Evolutionary conservation across 2,888 invertebrate genomes (phyloP), one percentile per base, ranked within the genome.

Genomic region (Drosophila birchii): DNA sequence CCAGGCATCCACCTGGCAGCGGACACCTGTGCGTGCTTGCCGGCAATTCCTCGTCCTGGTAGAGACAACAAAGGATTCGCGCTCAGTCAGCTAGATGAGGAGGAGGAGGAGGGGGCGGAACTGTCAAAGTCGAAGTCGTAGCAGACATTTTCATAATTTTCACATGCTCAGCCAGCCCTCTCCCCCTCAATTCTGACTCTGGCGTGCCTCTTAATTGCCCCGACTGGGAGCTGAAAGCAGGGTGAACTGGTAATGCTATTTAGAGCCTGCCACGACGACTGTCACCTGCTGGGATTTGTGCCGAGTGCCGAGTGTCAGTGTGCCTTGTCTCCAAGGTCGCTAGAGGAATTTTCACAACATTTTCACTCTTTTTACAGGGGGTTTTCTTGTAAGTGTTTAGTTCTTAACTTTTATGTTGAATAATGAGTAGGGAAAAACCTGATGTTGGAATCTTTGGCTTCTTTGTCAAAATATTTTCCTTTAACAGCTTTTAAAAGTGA

Each of bases 21-120:
- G 45, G 39, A 63, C 64, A 83, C 70, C 83, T 75, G 77, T 88
- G 85, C 85, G 85, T 86, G 85, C 72, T 73, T 53, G 59, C 43
- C 54, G 80, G 89, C 76, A 86, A 78, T 86, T 88, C 75, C 49
- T 57, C 58, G 49, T 64, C 51, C 57, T 45, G 64, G 64, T 44
- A 72, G 76, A 86, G 87, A 88, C 89, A 85, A 85, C 85, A 85
- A 85, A 88, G 84, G 81, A 83, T 86, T 86, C 68, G 54, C 45
- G 38, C 26, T 11, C 47, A 41, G 57, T 14, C 2, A 32, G 49
- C 7, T 11, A 29, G 45, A 53, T 49, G 60, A 53, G 53, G 58
- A 26, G 49, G 38, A 53, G 53, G 60, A 53, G 53, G 58, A 26
- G 49, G 38, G 6, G 34, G 51, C 18, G 51, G 62, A 78, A 69